Percentiles rank a stretch among this genome's conserved stretches.
Conservation (phyloP, 2,797 vertebrate genomes). For the Protosalanx chinensis region DNA sequence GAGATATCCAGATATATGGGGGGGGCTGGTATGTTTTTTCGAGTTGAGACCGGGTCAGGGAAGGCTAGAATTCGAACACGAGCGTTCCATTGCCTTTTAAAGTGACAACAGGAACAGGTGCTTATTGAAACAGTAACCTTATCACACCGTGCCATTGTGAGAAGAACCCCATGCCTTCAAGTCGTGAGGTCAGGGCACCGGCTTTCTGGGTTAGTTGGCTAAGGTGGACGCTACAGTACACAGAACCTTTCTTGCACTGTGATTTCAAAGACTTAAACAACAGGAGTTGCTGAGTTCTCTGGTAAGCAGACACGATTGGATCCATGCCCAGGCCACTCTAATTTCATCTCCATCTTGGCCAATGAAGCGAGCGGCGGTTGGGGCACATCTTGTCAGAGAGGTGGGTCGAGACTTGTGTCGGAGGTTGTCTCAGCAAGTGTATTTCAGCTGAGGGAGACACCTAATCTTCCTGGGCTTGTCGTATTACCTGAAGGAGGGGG, state of each 20-base stretch:
- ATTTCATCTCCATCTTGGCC: slow-evolving; percentile 1
- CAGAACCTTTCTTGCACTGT: background rate
- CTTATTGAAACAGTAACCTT: slow-evolving; percentile 35
- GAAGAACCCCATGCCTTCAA: slow-evolving; percentile 19
- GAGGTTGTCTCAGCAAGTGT: background rate
- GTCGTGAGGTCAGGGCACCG: slow-evolving; percentile 8
- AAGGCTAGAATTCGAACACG: slow-evolving; percentile 40
- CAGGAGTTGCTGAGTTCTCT: background rate
- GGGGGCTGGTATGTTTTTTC: slow-evolving; percentile 1
- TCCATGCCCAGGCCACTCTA: background rate
- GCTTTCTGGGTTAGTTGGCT: background rate
- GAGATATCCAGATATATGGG: slow-evolving; percentile 14
- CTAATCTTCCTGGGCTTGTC: slow-evolving; percentile 9
- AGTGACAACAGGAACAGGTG: slow-evolving; percentile 59
- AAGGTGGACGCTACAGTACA: background rate
- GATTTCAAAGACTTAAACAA: background rate
- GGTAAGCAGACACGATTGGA: background rate
- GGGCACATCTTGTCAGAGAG: background rate
- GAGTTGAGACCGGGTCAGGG: slow-evolving; percentile 20
- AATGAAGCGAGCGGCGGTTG: background rate
- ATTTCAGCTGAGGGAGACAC: slow-evolving; percentile 3
- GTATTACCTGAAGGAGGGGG: slow-evolving; percentile 22
- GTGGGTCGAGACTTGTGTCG: background rate
- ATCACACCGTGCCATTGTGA: slow-evolving; percentile 28
- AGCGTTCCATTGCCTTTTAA: slow-evolving; percentile 61